These are phyloP conservation scores for Ectobius pallidus DNA, from an alignment of 2,888 invertebrate genomes.

Conservation along the genomic window DNA sequence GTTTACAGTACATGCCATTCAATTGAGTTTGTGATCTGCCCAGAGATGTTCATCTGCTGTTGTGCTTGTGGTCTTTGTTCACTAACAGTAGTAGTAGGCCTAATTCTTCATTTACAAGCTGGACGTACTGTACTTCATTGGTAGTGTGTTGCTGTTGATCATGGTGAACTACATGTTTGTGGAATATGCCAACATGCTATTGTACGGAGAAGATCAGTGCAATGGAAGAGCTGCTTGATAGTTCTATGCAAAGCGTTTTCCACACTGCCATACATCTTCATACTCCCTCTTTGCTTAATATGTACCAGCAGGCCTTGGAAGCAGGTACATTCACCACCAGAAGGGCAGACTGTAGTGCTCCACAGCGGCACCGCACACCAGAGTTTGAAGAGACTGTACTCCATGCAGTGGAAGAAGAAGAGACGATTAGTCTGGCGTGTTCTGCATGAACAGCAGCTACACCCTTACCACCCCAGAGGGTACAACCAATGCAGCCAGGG, in stretches of 20 bases:
- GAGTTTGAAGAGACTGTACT: not conserved
- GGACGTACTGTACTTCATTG: too few species aligned
- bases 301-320: not conserved
- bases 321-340: not conserved
- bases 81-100: too few species aligned
- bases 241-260: too few species aligned
- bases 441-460: constrained; percentile 8
- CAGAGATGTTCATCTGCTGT: too few species aligned
- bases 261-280: too few species aligned
- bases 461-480: constrained; percentile 4
- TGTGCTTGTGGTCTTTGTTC: too few species aligned
- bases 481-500: not conserved
- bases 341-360: not conserved
- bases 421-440: not conserved
- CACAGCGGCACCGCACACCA: not conserved
- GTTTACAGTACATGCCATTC: too few species aligned
- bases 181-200: constrained; percentile 1
- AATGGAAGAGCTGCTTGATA: not conserved
- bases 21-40: too few species aligned
- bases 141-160: too few species aligned
- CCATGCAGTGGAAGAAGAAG: not conserved
- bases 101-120: too few species aligned
- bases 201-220: not conserved
- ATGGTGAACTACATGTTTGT: not conserved
- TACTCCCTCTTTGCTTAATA: too few species aligned